Conservation (phyloP, 1,140 invertebrate species). For the Ceratosolen fusciceps region DNA sequence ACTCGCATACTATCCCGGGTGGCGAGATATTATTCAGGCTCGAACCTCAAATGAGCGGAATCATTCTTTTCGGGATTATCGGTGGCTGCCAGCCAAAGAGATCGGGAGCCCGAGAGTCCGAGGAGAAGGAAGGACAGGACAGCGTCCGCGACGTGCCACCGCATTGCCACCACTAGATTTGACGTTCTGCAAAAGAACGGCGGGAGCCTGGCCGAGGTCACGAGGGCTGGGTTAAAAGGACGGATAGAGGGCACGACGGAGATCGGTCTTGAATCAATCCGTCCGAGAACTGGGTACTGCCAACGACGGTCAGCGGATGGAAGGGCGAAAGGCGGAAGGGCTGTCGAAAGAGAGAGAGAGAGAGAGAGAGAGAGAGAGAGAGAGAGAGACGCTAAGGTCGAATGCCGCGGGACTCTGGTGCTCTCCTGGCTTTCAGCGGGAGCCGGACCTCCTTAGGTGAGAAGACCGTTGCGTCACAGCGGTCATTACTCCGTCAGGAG, state of each 20-base stretch:
- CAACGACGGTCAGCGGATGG: too few species aligned
- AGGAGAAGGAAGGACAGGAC: slow-evolving; percentile 1
- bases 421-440: neutral
- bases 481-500: slow-evolving; percentile 13
- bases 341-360: neutral
- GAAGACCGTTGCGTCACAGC: slow-evolving; percentile 19
- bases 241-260: neutral
- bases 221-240: neutral
- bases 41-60: slow-evolving; percentile 40
- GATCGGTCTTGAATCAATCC: too few species aligned
- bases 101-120: neutral
- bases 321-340: too few species aligned
- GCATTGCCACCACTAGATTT: slow-evolving; percentile 40
- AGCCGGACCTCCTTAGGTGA: neutral
- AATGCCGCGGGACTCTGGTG: neutral
- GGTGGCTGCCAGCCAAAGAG: slow-evolving; percentile 40
- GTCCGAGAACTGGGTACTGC: too few species aligned
- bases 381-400: neutral
- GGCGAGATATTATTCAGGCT: slow-evolving; percentile 40
- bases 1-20: slow-evolving; percentile 5
- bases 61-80: slow-evolving; percentile 51
- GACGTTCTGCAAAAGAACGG: slow-evolving; percentile 10
- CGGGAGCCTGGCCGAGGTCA: neutral
- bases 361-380: neutral
- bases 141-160: slow-evolving; percentile 50